phyloP scores from a whole-genome alignment of 2,113 vertebrate genomes.

The Ahaetulla prasina region DNA sequence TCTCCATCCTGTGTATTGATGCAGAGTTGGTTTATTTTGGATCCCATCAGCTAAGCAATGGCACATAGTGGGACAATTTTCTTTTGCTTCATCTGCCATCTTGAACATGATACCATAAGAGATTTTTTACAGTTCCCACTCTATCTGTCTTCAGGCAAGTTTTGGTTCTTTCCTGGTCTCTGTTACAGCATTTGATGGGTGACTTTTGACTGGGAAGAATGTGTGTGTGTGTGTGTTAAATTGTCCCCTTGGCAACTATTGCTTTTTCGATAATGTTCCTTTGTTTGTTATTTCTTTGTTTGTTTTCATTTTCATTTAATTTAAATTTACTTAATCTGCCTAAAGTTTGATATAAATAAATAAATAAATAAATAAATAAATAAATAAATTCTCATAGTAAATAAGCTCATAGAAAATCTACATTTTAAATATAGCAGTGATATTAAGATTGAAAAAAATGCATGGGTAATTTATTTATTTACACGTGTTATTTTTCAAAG shows the following conservation, averaged over 20 bases:
- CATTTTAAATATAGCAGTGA: neutral
- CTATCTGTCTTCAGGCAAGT: neutral
- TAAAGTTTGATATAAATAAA: too few relatives aligned
- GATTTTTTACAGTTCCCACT: neutral
- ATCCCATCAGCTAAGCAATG: neutral
- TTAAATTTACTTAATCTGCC: too few relatives aligned
- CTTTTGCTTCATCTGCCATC: neutral
- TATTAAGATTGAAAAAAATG: neutral
- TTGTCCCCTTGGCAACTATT: too few relatives aligned
- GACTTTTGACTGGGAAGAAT: neutral
- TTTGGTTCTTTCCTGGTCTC: neutral
- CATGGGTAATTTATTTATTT: neutral
- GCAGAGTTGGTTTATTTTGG: neutral
- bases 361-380: too few relatives aligned
- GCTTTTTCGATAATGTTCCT: neutral
- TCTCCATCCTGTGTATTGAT: neutral
- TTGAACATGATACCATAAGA: neutral
- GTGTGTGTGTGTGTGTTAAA: too few relatives aligned
- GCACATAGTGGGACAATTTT: neutral
- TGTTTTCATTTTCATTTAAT: too few relatives aligned
- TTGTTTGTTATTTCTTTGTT: neutral
- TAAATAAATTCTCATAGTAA: neutral
- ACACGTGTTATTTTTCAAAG: too few relatives aligned
- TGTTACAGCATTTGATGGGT: neutral
- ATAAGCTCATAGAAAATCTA: neutral